phyloP scores from a whole-genome alignment of 2,888 invertebrate species.

The Nemapogon koenigi region DNA sequence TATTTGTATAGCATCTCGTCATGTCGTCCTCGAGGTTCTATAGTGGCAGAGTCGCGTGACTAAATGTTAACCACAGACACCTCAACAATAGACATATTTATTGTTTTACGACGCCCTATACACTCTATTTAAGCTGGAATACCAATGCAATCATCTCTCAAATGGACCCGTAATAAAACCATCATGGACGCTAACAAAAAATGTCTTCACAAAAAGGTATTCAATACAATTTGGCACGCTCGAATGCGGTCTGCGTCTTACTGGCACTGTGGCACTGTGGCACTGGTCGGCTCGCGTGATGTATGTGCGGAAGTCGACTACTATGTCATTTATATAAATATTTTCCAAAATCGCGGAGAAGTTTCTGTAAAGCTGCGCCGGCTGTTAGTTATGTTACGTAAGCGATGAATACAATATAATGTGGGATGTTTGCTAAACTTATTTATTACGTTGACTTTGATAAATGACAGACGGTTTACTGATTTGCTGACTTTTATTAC shows the following conservation, averaged over 20 bases:
- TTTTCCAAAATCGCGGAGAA: neutral
- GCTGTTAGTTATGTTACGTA: neutral
- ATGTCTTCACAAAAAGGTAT: neutral
- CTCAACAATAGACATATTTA: neutral
- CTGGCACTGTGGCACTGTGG: too few species aligned
- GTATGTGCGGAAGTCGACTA: constrained; percentile 24
- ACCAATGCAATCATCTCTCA: constrained; percentile 21
- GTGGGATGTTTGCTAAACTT: constrained; percentile 40
- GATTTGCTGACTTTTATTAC: too few species aligned
- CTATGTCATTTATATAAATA: neutral
- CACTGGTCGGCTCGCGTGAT: constrained; percentile 35
- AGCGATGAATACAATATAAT: too few species aligned
- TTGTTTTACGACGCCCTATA: neutral
- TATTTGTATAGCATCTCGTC: too few species aligned
- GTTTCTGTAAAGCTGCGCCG: constrained; percentile 5
- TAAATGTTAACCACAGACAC: too few species aligned
- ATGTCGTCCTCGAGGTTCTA: too few species aligned
- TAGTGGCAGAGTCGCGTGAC: too few species aligned
- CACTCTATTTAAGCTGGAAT: too few species aligned
- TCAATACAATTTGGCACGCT: constrained; percentile 9
- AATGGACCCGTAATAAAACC: constrained; percentile 56
- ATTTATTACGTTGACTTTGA: constrained; percentile 42
- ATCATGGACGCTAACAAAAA: constrained; percentile 39
- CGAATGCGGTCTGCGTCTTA: constrained; percentile 1
- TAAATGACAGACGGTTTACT: too few species aligned